Base-by-base conservation (phyloP, 2,797 vertebrate species). In the Coranthus polyacanthus region DNA sequence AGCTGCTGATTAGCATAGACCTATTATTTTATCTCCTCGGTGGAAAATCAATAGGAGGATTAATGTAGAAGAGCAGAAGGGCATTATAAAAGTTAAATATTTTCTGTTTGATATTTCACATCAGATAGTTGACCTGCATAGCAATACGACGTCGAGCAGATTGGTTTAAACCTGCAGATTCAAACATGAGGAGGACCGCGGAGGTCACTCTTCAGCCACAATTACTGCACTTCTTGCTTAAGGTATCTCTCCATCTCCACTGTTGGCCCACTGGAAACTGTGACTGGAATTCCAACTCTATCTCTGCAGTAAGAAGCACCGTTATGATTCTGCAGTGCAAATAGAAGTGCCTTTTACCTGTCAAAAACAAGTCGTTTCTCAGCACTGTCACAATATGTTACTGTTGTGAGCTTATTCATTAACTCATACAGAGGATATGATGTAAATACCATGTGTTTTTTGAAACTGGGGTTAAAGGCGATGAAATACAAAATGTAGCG, bases 231-330 rank as follows among this genome's bases (percentile, higher is more conserved):
- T 42, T 69, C 68, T 52, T 70, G 52, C 45, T 62, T 50, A 76
- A 75, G 52, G 55, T 69, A 57, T 76, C 38, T 38, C 51, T 46
- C 22, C 16, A 44, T 78, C 72, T 72, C 34, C 45, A 66, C 41
- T 69, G 71, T 81, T 81, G 42, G 65, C 70, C 79, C 77, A 61
- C 63, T 56, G 54, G 50, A 80, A 50, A 17, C 22, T 60, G 54
- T 75, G 68, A 75, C 65, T 63, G 34, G 79, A 82, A 74, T 82
- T 59, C 57, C 49, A 84, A 78, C 58, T 60, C 43, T 53, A 39
- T 71, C 59, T 49, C 61, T 61, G 67, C 65, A 65, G 66, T 18
- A 43, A 54, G 13, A 68, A 32, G 18, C 53, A 43, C 24, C n/a
- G 68, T 56, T 69, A 60, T 24, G 53, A 79, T 63, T 66, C 70